Evolutionary conservation across 1,140 invertebrate species (phyloP), one percentile per base, ranked within the genome.

Genomic region (Zophobas atratus): DNA sequence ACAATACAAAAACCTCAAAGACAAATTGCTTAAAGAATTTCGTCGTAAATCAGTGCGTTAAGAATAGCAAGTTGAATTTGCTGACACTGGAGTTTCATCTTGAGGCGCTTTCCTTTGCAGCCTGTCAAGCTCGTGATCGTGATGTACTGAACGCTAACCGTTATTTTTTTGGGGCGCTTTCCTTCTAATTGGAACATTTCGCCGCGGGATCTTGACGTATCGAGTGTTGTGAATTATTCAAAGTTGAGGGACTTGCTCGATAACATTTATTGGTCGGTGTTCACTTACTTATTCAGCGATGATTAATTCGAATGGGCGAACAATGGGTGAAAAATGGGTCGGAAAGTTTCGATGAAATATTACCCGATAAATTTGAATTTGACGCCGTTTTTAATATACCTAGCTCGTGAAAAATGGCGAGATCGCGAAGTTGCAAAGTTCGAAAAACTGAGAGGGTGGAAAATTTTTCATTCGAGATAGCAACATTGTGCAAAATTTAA

Each of bases 1-100:
- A 67, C 60, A 67, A 67, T 43, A 67, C 60, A 67, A 67, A 67
- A 67, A 67, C 60, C 36, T 67, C 60, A 67, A 67, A 67, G 60
- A 67, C 60, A 43, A 67, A 67, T 67, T 41, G 60, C 36, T 67
- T 67, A 67, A 67, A 33, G 60, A 67, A 67, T 67, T 67, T 67
- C 60, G 38, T 39, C 60, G 60, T 67, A 67, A 67, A 67, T 67
- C 60, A 67, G 60, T 36, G 39, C 38, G 41, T 43, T 67, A 67
- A 60, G 56, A 38, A 60, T 35, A 6, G 56, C 56, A 60, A 67
- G 60, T 67, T 39, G 39, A 67, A 67, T 67, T 67, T 67, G 60
- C 60, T 67, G 60, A 67, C 60, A 41, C 36, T 4, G 60, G 5
- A 34, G 39, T 39, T 67, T 43, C 60, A 67, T 67, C 60, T 63